Evolutionary conservation across 2,113 vertebrate genomes (phyloP).

Genomic region (Danionella cerebrum): DNA sequence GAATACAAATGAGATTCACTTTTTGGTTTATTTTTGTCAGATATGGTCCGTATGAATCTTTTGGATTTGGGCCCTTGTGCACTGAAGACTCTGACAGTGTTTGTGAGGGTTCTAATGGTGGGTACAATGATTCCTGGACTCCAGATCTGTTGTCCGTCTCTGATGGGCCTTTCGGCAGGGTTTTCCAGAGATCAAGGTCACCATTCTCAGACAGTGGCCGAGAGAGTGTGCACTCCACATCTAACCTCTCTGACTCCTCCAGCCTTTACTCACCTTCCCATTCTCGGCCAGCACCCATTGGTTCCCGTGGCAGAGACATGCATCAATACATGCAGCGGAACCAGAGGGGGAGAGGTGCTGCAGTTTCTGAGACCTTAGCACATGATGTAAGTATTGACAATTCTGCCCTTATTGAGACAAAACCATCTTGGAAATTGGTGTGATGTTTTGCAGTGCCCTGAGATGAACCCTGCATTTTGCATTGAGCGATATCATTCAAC

Average conservation of each 20-base stretch:
- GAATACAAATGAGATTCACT: too few relatives aligned
- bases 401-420: too few relatives aligned
- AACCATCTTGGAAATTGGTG: too few relatives aligned
- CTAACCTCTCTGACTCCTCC: conserved; percentile 76
- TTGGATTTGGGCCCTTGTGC: conserved; percentile 80
- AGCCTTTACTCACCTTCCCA: conserved; percentile 33
- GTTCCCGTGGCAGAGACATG: conserved; percentile 84
- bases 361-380: conserved; percentile 79
- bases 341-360: conserved; percentile 82
- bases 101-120: conserved; percentile 83
- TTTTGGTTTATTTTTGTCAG: conserved; percentile 57
- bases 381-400: conserved; percentile 2
- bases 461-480: conserved; percentile 70
- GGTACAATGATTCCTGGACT: conserved; percentile 74
- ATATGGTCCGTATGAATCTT: conserved; percentile 85
- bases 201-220: conserved; percentile 82
- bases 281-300: conserved; percentile 80
- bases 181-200: conserved; percentile 84
- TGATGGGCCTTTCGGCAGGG: conserved; percentile 77
- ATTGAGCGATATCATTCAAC: conserved; percentile 65
- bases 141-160: conserved; percentile 72
- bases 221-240: conserved; percentile 83
- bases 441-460: conserved; percentile 45
- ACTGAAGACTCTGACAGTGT: conserved; percentile 81
- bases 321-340: conserved; percentile 78